Evolutionary conservation across 2,797 vertebrate genomes (phyloP).

Genomic region (Avahi laniger): DNA sequence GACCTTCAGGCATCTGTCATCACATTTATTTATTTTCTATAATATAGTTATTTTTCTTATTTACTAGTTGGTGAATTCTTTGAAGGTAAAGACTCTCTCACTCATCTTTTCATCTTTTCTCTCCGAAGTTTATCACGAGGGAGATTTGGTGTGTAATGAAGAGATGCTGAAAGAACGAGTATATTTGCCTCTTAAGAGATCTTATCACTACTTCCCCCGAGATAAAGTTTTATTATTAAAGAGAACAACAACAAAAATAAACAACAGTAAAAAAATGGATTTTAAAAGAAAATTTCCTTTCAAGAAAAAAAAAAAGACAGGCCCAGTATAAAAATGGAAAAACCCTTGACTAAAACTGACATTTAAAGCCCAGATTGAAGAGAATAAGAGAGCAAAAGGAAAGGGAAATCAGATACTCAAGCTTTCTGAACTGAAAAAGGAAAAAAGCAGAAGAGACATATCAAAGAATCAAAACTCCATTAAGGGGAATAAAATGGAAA

Average conservation of each 20-base stretch:
- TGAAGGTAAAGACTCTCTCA: not conserved
- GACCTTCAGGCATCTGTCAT: not conserved
- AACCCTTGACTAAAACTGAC: constrained; percentile 51
- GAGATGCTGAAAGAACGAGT: not conserved
- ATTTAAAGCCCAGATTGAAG: constrained; percentile 58
- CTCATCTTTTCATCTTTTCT: not conserved
- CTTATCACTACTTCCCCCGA: not conserved
- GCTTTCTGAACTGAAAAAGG: constrained; percentile 50
- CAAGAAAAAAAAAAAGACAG: not conserved
- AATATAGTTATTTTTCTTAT: not conserved
- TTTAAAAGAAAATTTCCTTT: constrained; percentile 40
- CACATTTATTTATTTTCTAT: not conserved
- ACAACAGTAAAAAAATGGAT: not conserved
- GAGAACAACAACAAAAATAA: constrained; percentile 5
- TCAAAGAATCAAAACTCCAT: constrained; percentile 62
- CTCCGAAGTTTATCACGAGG: constrained; percentile 19
- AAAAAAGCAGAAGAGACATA: constrained; percentile 41
- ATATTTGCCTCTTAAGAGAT: not conserved
- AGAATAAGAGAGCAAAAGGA: constrained; percentile 40
- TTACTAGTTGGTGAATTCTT: not conserved
- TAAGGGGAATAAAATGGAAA: constrained; percentile 20
- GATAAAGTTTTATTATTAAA: constrained; percentile 50
- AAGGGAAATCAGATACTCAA: constrained; percentile 32
- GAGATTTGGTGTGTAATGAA: not conserved
- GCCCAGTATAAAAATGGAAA: constrained; percentile 14